These are phyloP conservation scores for Tigriopus californicus DNA, from an alignment of 2,888 invertebrate genomes.

Conservation along the genomic window DNA sequence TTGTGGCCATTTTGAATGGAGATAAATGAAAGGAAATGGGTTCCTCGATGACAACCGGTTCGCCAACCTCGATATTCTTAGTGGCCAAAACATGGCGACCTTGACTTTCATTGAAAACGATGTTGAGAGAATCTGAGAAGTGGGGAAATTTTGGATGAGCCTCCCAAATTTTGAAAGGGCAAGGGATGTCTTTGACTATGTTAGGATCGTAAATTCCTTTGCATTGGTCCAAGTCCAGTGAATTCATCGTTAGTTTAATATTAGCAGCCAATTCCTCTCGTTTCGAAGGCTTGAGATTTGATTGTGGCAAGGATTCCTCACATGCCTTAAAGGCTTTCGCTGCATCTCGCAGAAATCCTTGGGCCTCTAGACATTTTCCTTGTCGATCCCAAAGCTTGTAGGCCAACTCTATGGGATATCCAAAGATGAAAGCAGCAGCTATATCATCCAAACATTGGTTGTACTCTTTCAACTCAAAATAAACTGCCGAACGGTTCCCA, in stretches of 20 bases:
- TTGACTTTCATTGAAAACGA: not conserved
- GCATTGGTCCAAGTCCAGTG: too few relatives aligned
- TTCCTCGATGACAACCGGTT: not conserved
- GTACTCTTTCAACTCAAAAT: not conserved
- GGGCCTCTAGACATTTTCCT: not conserved
- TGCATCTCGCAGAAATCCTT: not conserved
- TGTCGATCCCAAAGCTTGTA: not conserved
- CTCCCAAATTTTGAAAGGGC: not conserved
- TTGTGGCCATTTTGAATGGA: not conserved
- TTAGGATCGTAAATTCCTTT: too few relatives aligned
- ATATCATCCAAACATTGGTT: not conserved
- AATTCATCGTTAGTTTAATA: too few relatives aligned
- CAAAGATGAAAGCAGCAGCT: not conserved
- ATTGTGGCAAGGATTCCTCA: too few relatives aligned
- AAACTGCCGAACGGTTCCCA: not conserved
- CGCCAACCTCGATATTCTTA: not conserved
- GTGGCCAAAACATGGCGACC: not conserved
- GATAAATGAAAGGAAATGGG: not conserved
- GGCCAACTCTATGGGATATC: not conserved
- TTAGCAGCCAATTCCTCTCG: too few relatives aligned
- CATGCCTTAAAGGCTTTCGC: not conserved
- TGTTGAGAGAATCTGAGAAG: not conserved
- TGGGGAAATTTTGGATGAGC: not conserved
- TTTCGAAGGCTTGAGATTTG: too few relatives aligned
- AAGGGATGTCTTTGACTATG: not conserved